Conservation (phyloP, 2,113 vertebrate species). For the Cyprinodon brontotheroides region DNA sequence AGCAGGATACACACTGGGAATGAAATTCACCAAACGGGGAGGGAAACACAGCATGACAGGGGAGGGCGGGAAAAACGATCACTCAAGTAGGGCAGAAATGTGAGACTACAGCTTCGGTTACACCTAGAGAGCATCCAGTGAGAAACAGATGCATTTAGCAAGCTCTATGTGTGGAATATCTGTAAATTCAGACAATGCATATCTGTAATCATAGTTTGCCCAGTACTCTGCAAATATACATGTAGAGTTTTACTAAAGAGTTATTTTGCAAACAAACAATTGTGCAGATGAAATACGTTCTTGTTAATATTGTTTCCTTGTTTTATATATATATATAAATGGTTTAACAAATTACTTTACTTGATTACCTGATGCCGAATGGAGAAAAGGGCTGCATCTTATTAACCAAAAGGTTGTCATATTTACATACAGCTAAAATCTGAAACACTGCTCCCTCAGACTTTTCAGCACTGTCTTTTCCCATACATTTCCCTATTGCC, state of each 20-base stretch:
- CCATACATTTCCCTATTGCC: slow-evolving; percentile 1
- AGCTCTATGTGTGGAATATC: slow-evolving; percentile 2
- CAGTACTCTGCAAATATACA: not conserved
- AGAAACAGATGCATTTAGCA: slow-evolving; percentile 7
- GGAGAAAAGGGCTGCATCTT: not conserved
- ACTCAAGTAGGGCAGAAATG: slow-evolving; percentile 29
- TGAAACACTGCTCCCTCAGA: not conserved
- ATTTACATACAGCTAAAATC: not conserved
- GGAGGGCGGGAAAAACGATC: slow-evolving; percentile 34
- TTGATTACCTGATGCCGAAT: not conserved
- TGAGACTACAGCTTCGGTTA: slow-evolving; percentile 11
- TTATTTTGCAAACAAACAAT: not conserved
- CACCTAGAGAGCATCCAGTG: slow-evolving; percentile 4
- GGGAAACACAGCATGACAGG: slow-evolving; percentile 23
- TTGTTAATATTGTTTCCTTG: not conserved
- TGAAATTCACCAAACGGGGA: slow-evolving; percentile 28
- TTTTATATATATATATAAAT: not conserved
- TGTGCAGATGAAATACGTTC: not conserved
- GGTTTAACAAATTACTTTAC: not conserved
- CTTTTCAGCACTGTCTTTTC: not conserved
- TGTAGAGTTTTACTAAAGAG: not conserved
- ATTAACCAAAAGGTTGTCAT: not conserved
- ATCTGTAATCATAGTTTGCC: not conserved
- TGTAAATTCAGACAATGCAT: not conserved
- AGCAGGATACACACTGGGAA: slow-evolving; percentile 28